phyloP scores from a whole-genome alignment of 2,113 vertebrate genomes.

The Gallinago media region DNA sequence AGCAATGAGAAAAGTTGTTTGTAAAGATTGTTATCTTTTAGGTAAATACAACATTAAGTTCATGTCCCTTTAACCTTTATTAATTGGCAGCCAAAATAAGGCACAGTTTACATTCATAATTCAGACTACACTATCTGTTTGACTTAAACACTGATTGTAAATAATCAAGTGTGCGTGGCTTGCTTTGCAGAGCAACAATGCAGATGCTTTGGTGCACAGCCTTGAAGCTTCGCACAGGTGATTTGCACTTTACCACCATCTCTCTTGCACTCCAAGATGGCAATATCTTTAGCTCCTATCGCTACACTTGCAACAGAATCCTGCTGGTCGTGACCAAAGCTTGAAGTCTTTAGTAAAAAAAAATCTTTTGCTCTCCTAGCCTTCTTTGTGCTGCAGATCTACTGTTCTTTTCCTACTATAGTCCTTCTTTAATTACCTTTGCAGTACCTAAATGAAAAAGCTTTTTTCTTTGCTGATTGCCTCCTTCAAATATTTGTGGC shows the following conservation, averaged over 20 bases:
- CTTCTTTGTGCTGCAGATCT: not conserved
- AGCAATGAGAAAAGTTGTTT: not conserved
- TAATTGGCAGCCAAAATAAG: not conserved
- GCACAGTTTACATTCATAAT: not conserved
- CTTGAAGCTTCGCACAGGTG: rapidly evolving
- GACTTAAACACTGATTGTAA: not conserved
- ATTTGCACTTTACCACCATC: not conserved
- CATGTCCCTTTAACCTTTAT: not conserved
- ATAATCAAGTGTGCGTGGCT: not conserved
- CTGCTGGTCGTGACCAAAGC: not conserved
- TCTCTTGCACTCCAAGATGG: not conserved
- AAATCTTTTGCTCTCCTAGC: not conserved
- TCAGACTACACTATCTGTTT: not conserved
- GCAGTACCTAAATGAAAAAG: not conserved
- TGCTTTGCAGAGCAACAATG: not conserved
- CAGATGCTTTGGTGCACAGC: not conserved
- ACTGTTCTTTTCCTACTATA: not conserved
- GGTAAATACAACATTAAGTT: not conserved
- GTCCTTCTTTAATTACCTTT: not conserved
- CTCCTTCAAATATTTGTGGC: conserved; percentile 2
- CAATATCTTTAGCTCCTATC: not conserved
- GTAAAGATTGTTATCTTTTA: not conserved
- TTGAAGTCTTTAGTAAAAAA: not conserved
- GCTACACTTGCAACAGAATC: not conserved
- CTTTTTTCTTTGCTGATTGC: not conserved